A percentile compares a stretch with the other conserved stretches of the same genome.
phyloP scores from a whole-genome alignment of 2,797 vertebrate species.

The Epinephelus malabaricus region DNA sequence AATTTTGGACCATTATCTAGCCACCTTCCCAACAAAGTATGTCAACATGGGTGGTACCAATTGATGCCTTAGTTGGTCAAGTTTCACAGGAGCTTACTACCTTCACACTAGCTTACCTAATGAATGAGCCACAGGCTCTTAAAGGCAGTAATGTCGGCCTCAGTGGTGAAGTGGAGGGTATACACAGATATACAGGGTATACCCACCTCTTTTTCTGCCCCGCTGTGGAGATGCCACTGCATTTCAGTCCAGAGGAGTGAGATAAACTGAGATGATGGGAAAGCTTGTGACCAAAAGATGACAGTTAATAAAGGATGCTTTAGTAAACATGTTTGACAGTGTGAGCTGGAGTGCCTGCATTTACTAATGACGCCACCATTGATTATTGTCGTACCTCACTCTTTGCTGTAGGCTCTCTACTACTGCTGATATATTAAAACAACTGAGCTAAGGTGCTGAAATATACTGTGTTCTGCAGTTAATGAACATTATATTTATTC shows the following conservation, averaged over 20 bases:
- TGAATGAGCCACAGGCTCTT: no score
- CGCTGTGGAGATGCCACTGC: no score
- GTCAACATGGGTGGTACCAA: no score
- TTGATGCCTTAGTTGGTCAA: no score
- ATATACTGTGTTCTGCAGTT: slow-evolving; percentile 1
- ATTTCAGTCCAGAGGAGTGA: background rate
- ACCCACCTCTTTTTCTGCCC: no score
- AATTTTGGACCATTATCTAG: no score
- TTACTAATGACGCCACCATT: slow-evolving; percentile 8
- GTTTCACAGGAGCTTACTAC: no score
- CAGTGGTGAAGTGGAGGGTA: no score
- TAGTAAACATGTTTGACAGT: background rate
- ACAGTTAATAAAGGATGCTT: background rate
- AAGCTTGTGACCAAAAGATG: background rate
- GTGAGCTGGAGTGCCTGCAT: background rate
- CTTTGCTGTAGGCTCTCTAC: background rate
- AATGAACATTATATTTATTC: slow-evolving; percentile 7
- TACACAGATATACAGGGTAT: no score
- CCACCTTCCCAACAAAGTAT: no score
- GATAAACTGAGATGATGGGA: background rate
- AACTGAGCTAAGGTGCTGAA: slow-evolving; percentile 13
- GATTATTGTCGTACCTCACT: slow-evolving; percentile 15
- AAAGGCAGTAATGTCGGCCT: no score
- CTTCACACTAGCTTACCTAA: no score
- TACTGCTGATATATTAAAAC: background rate